Evolutionary conservation across 2,888 invertebrate species (phyloP).

Genomic region (Drosophila mercatorum): DNA sequence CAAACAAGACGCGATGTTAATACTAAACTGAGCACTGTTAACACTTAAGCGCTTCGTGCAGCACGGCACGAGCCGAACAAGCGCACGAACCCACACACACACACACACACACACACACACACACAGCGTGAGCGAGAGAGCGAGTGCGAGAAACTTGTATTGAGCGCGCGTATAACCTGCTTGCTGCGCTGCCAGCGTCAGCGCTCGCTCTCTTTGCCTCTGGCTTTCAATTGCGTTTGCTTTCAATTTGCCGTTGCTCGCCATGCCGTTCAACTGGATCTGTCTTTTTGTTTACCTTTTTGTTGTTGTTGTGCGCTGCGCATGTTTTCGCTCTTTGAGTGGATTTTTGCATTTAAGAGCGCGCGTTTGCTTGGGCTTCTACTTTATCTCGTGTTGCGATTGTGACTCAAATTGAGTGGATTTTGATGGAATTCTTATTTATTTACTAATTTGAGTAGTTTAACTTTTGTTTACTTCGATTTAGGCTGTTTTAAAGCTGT

Average conservation of each 20-base stretch:
- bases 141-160: constrained; percentile 10
- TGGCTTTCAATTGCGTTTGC: constrained; percentile 49
- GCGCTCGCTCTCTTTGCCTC: background rate
- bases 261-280: constrained; percentile 40
- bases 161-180: constrained; percentile 25
- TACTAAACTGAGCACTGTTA: constrained; percentile 39
- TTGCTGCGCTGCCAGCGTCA: constrained; percentile 1
- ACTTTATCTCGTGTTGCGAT: background rate
- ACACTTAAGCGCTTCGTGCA: constrained; percentile 22
- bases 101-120: background rate
- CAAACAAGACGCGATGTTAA: constrained; percentile 57
- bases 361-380: background rate
- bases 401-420: background rate
- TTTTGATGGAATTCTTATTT: constrained; percentile 1
- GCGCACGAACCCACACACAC: constrained; percentile 3
- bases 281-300: constrained; percentile 57
- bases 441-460: too few relatives aligned
- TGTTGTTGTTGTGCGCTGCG: constrained; percentile 20
- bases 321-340: constrained; percentile 25
- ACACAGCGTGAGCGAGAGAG: background rate
- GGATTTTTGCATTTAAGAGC: constrained; percentile 26
- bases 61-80: constrained; percentile 29
- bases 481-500: too few relatives aligned
- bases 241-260: constrained; percentile 33
- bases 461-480: background rate